A percentile compares a stretch with the other conserved stretches of the same genome.
Conservation (phyloP, 2,797 vertebrate species). For the Ceyx erithaca region DNA sequence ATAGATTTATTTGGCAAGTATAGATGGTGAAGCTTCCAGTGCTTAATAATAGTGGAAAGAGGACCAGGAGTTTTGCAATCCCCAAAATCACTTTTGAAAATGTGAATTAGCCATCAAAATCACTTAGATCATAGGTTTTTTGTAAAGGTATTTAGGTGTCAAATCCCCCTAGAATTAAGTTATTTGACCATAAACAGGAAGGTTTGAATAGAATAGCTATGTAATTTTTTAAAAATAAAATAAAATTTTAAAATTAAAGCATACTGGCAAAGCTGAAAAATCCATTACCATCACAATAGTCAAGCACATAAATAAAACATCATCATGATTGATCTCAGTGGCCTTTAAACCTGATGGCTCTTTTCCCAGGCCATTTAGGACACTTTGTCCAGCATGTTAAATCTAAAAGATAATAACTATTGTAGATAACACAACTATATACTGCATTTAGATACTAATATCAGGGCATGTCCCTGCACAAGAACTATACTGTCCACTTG, state of each 20-base stretch:
- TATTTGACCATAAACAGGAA: neutral
- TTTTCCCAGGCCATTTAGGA: constrained; percentile 17
- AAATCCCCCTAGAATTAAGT: neutral
- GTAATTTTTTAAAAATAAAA: neutral
- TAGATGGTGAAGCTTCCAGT: neutral
- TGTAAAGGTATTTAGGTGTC: neutral
- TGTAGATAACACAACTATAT: neutral
- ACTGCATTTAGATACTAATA: neutral
- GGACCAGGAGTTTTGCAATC: neutral
- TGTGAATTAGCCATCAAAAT: neutral
- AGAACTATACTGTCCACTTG: neutral
- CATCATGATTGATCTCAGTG: neutral
- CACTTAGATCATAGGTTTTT: neutral
- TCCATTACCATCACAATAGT: neutral
- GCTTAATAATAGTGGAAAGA: neutral
- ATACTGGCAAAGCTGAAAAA: neutral
- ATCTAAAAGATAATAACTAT: constrained; percentile 14
- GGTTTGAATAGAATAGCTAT: neutral
- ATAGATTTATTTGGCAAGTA: neutral
- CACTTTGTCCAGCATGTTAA: constrained; percentile 10
- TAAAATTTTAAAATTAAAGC: neutral
- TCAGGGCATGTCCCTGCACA: neutral
- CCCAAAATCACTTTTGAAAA: neutral
- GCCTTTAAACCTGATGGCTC: constrained; percentile 38
- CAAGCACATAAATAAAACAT: constrained; percentile 31